A percentile compares a stretch with the other conserved stretches of the same genome.
Evolutionary conservation across 1,140 invertebrate species (phyloP).

Genomic region (Bathynomus jamesi): DNA sequence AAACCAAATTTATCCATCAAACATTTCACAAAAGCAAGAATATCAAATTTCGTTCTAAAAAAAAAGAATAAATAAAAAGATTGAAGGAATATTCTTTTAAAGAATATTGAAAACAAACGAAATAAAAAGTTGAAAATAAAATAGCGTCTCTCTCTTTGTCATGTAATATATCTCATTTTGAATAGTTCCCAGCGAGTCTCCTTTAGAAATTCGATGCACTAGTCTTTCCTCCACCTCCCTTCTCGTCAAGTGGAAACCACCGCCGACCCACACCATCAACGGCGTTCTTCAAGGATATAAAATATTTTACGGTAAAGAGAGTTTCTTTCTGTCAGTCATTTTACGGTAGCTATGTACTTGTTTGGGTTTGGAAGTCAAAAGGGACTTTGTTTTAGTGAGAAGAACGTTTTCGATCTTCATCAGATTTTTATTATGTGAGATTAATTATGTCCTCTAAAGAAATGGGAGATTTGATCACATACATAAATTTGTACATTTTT

Average conservation of each 20-base stretch:
- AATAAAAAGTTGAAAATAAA: neutral
- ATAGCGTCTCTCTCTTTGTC: neutral
- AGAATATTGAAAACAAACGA: neutral
- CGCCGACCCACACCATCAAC: constrained; percentile 50
- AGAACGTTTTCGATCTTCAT: too few species aligned
- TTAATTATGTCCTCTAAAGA: too few species aligned
- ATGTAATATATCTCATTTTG: constrained; percentile 7
- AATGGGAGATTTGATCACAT: too few species aligned
- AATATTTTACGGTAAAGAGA: constrained; percentile 45
- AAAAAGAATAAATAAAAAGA: neutral
- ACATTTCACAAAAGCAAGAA: too few species aligned
- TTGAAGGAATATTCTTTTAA: neutral
- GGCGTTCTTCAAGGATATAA: constrained; percentile 55
- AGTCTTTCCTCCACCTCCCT: constrained; percentile 44
- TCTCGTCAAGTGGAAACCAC: constrained; percentile 43
- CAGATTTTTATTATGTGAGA: too few species aligned
- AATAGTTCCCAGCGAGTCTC: constrained; percentile 47
- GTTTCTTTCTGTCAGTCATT: too few species aligned
- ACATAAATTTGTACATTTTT: too few species aligned
- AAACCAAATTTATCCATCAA: too few species aligned
- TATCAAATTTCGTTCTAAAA: too few species aligned
- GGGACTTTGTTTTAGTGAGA: too few species aligned
- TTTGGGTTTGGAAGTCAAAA: too few species aligned
- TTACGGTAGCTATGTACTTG: too few species aligned
- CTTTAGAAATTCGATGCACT: constrained; percentile 43